A percentile compares a stretch with the other conserved stretches of the same genome.
Conservation (phyloP, 2,888 invertebrate species). For the Alentia gelatinosa region DNA sequence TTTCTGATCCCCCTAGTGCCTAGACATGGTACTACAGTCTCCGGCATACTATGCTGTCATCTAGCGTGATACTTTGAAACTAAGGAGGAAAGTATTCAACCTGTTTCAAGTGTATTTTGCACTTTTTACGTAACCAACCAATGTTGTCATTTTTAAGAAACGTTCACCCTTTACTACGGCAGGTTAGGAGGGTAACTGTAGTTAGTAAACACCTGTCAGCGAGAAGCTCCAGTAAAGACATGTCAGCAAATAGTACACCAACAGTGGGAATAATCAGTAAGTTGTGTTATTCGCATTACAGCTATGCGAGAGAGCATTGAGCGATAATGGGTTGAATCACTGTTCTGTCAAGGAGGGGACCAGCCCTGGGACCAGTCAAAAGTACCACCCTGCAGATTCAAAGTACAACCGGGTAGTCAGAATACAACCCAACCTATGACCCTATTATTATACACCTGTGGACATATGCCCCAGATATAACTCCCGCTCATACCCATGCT, state of each 20-base stretch:
- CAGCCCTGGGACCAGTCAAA: neutral
- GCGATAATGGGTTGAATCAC: neutral
- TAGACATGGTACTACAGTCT: too few relatives aligned
- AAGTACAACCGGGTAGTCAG: too few relatives aligned
- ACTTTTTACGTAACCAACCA: neutral
- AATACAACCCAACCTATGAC: too few relatives aligned
- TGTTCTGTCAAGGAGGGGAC: neutral
- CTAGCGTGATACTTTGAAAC: neutral
- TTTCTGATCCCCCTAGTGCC: too few relatives aligned
- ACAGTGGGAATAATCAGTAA: slow-evolving; percentile 55
- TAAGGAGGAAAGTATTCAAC: neutral
- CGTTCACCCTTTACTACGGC: neutral
- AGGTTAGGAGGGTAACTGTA: neutral
- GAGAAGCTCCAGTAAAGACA: neutral
- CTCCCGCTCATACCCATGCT: neutral
- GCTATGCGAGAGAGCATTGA: neutral
- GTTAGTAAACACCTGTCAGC: neutral
- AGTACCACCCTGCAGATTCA: neutral
- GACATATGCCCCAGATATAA: neutral
- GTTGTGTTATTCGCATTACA: neutral
- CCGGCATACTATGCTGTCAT: neutral
- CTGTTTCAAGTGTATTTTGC: neutral
- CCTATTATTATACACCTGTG: neutral
- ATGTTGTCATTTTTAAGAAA: neutral
- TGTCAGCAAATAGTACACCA: neutral